Evolutionary conservation across 2,113 vertebrate species (phyloP), one percentile per base, ranked within the genome.

Genomic region (Microtus pennsylvanicus): DNA sequence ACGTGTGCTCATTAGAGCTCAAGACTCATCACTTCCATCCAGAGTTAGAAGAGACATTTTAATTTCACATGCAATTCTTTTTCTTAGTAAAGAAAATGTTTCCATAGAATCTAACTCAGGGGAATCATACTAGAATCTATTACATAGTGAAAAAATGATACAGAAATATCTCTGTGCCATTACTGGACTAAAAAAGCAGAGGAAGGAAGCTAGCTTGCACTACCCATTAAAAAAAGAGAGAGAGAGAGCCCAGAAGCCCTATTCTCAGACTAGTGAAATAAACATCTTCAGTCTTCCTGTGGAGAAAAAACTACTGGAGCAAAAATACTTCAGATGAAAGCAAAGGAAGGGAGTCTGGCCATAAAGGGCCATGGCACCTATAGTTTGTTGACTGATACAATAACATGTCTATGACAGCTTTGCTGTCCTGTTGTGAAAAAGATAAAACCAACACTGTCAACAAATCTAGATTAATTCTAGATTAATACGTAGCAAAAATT

Each of bases 31-130:
- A 83, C 52, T 96, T 91, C 74, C 83, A 94, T 55, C 67, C 96
- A 91, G 50, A 91, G 78, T 89, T 61, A 91, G 91, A 95, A 82
- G 65, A 86, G 83, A 82, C 74, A 72, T 85, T 70, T 96, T 94
- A 93, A 97, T 96, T 97, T 93, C 75, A 95, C 80, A 97, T 88
- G 65, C 91, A 75, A 33, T 70, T 94, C 97, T 96, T 95, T 96
- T 97, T 94, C 95, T 96, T 61, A 87, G 75, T 90, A 95, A 95
- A 90, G 94, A 96, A 96, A 96, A 93, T 96, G 63, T 96, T 97
- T 96, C 94, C 80, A 80, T 77, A 91, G 82, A 93, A 82, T 94
- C 88, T 95, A 96, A 95, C 95, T 96, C 96, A 69, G 90, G 96
- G 95, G 93, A 96, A 85, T 97, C 67, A 81, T 82, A 85, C 87